phyloP scores from a whole-genome alignment of 2,113 vertebrate species.

The Oenanthe melanoleuca region DNA sequence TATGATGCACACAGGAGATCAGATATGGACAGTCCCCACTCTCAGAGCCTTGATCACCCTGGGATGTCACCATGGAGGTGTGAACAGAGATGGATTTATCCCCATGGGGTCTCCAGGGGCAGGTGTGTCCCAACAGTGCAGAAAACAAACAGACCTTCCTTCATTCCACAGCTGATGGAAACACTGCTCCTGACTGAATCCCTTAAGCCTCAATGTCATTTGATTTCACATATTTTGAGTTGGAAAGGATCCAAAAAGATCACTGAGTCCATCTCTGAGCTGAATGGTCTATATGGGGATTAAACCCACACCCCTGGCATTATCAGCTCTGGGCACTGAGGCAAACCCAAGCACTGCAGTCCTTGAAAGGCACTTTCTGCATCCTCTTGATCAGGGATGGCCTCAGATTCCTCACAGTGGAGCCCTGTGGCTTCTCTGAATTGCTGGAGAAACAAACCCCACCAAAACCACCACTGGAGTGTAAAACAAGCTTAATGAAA shows the following conservation, averaged over 20 bases:
- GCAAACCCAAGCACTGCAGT: neutral
- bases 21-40: neutral
- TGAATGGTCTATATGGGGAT: neutral
- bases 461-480: neutral
- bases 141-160: neutral
- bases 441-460: conserved; percentile 20
- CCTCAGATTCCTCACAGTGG: neutral
- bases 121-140: neutral
- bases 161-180: neutral
- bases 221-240: neutral
- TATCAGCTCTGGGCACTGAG: neutral
- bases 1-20: neutral
- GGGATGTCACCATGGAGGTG: neutral
- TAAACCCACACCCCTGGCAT: neutral
- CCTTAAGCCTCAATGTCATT: neutral
- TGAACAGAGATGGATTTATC: neutral
- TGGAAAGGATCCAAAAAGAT: neutral
- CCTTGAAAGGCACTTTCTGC: neutral
- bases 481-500: conserved; percentile 18
- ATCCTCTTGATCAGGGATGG: neutral
- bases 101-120: neutral
- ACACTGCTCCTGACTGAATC: neutral
- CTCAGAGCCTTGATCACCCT: neutral
- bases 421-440: neutral
- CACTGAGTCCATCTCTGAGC: neutral